A percentile compares a stretch with the other conserved stretches of the same genome.
phyloP scores from a whole-genome alignment of 2,888 invertebrate species.

The Rhagonycha fulva region DNA sequence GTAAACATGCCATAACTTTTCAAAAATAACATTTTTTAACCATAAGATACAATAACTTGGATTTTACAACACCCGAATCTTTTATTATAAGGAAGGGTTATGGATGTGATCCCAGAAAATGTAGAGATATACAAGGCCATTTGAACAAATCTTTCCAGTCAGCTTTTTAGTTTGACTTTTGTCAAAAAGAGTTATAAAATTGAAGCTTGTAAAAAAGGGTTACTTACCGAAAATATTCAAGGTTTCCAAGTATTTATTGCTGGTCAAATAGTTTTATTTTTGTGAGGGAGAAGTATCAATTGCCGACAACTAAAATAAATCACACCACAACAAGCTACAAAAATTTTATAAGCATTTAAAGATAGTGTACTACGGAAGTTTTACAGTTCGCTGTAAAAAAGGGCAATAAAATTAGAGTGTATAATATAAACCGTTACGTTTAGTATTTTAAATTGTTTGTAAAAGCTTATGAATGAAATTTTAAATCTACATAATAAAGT shows the following conservation, averaged over 20 bases:
- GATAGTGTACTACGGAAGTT: conserved; percentile 11
- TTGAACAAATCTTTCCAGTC: conserved; percentile 2
- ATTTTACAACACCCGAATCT: background rate
- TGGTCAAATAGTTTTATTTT: background rate
- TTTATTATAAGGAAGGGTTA: background rate
- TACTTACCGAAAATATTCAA: conserved; percentile 24
- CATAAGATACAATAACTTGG: background rate
- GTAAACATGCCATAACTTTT: background rate
- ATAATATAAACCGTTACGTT: conserved; percentile 2
- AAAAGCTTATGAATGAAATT: conserved; percentile 3
- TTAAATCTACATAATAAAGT: background rate
- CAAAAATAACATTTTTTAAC: background rate
- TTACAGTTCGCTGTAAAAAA: conserved; percentile 15
- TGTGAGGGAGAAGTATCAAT: background rate
- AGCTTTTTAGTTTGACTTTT: conserved; percentile 21
- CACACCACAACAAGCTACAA: conserved; percentile 20
- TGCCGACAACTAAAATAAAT: conserved; percentile 23
- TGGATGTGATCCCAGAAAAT: background rate
- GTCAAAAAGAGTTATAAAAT: conserved; percentile 19
- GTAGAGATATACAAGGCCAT: conserved; percentile 12
- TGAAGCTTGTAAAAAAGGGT: conserved; percentile 19
- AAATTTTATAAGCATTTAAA: conserved; percentile 21
- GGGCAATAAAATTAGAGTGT: conserved; percentile 8
- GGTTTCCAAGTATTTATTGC: conserved; percentile 3
- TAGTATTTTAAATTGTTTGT: background rate